These are phyloP conservation scores for Drosophila pandora DNA, from an alignment of 1,140 invertebrate genomes.

Conservation along the genomic window DNA sequence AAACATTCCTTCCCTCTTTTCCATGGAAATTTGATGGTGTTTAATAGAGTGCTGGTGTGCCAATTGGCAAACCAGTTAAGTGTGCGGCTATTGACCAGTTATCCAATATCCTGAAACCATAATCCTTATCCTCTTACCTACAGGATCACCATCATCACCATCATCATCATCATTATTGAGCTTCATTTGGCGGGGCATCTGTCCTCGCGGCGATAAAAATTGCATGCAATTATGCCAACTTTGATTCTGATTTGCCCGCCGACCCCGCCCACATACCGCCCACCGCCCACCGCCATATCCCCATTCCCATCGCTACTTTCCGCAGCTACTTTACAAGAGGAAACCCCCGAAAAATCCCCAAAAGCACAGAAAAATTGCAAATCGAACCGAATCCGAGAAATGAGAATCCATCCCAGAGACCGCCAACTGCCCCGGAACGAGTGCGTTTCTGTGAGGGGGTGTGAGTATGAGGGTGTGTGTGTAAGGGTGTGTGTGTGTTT, in stretches of 20 bases:
- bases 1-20: neutral
- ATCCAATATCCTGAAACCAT: conserved; percentile 13
- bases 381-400: conserved; percentile 44
- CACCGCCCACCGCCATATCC: neutral
- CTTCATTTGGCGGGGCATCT: conserved; percentile 36
- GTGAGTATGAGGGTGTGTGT: neutral
- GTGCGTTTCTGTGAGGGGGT: neutral
- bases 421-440: neutral
- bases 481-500: conserved; percentile 16
- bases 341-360: conserved; percentile 20
- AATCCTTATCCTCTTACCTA: conserved; percentile 9
- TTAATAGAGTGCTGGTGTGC: conserved; percentile 23
- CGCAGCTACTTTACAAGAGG: conserved; percentile 17
- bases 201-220: conserved; percentile 58
- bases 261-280: neutral
- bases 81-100: conserved; percentile 15
- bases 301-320: neutral
- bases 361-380: conserved; percentile 20
- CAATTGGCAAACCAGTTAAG: conserved; percentile 34
- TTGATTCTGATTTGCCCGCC: conserved; percentile 5
- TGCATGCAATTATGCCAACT: conserved; percentile 67
- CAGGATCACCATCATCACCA: neutral
- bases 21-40: neutral
- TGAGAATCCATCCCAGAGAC: conserved; percentile 2
- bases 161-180: conserved; percentile 20